Evolutionary conservation across 92 coral and sea anemone species (phyloP).

Genomic region (Epizoanthus ramosus): DNA sequence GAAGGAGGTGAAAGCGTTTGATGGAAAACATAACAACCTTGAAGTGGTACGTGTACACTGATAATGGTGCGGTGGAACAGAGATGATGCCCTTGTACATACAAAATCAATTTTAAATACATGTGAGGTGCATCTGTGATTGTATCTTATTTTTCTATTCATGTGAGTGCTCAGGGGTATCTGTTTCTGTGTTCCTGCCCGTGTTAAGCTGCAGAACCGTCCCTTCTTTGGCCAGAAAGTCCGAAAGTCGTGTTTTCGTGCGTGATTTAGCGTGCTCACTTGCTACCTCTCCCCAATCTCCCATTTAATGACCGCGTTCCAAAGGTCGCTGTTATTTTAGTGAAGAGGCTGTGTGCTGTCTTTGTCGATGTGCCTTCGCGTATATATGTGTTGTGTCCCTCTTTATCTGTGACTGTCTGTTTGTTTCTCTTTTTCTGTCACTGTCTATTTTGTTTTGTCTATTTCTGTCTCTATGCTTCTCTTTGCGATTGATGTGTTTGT

Average conservation of each 20-base stretch:
- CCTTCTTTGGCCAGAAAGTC: too few relatives aligned
- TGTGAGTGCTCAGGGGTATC: not conserved
- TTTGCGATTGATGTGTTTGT: not conserved
- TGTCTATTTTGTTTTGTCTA: not conserved
- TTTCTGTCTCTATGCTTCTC: not conserved
- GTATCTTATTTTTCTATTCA: not conserved
- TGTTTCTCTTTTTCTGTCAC: not conserved
- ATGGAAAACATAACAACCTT: conserved; percentile 60
- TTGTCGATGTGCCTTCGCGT: not conserved
- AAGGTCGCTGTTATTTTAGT: too few relatives aligned
- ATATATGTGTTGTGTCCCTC: not conserved
- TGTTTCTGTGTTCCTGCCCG: not conserved
- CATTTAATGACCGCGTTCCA: too few relatives aligned
- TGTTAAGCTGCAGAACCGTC: too few relatives aligned
- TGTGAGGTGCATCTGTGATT: not conserved
- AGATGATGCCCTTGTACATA: not conserved
- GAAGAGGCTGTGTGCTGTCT: not conserved
- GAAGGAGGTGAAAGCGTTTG: conserved; percentile 62
- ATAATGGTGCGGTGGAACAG: not conserved
- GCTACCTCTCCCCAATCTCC: too few relatives aligned
- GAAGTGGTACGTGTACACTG: conserved; percentile 42
- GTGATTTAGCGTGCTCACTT: too few relatives aligned
- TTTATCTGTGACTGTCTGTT: not conserved
- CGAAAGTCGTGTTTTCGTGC: too few relatives aligned
- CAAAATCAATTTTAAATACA: not conserved